A percentile compares a stretch with the other conserved stretches of the same genome.
Conservation (phyloP, 2,113 vertebrate genomes). For the Dascyllus trimaculatus region DNA sequence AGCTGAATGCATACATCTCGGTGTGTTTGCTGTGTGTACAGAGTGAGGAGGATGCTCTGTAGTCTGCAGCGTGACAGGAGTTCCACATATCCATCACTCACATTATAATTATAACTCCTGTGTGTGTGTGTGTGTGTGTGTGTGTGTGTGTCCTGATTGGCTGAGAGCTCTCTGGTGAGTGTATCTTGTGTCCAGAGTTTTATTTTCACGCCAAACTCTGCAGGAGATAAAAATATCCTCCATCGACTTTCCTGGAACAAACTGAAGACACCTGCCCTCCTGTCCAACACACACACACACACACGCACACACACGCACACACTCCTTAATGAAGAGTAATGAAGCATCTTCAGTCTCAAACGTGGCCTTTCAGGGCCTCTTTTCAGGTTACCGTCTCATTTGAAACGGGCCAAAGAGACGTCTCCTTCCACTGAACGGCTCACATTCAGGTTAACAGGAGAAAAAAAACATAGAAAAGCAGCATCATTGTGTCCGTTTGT, state of each 20-base stretch:
- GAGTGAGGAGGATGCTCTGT: not conserved
- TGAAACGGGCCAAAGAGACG: not conserved
- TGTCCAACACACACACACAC: not conserved
- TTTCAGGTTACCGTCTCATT: not conserved
- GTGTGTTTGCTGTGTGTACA: not conserved
- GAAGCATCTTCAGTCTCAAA: not conserved
- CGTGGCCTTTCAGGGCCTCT: not conserved
- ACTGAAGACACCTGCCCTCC: conserved; percentile 59
- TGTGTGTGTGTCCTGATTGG: conserved; percentile 38
- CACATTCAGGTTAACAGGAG: not conserved
- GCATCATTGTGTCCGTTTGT: conserved; percentile 22
- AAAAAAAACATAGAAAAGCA: not conserved
- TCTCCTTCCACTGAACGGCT: not conserved
- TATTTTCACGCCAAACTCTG: conserved; percentile 53
- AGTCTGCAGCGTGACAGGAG: not conserved
- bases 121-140: conserved; percentile 8
- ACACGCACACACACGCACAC: not conserved
- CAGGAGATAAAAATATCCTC: conserved; percentile 73
- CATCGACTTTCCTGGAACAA: conserved; percentile 67
- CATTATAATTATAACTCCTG: conserved; percentile 42
- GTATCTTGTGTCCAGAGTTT: conserved; percentile 54
- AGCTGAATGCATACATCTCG: not conserved
- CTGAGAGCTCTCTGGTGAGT: conserved; percentile 17
- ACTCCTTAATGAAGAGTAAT: conserved; percentile 7
- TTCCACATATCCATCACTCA: not conserved